phyloP scores from a whole-genome alignment of 2,888 invertebrate genomes.

The Cosmorhoe ocellata region DNA sequence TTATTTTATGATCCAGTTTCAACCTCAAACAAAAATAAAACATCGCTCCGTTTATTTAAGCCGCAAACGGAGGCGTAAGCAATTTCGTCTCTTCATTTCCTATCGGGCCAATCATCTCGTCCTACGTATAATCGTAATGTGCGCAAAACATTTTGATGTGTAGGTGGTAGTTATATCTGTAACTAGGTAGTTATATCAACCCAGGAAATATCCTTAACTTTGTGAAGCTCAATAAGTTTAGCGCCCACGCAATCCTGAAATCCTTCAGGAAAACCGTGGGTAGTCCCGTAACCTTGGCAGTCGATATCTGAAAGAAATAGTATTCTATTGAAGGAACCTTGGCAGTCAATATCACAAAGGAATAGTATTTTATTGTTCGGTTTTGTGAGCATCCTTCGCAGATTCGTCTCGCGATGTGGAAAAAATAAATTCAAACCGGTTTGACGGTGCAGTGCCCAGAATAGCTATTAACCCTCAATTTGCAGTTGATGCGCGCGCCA shows the following conservation, averaged over 20 bases:
- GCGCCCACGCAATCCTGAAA: constrained; percentile 44
- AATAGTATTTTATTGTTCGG: constrained; percentile 41
- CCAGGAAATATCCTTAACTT: constrained; percentile 45
- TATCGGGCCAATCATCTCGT: constrained; percentile 32
- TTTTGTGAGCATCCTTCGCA: constrained; percentile 51
- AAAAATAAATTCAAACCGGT: constrained; percentile 68
- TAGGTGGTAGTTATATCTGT: constrained; percentile 47
- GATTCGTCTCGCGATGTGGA: constrained; percentile 41
- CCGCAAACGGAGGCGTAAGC: constrained; percentile 47
- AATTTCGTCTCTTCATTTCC: constrained; percentile 49
- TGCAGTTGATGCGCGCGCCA: constrained; percentile 53
- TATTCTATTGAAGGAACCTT: constrained; percentile 26
- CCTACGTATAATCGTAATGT: constrained; percentile 45
- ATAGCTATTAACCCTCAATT: constrained; percentile 69
- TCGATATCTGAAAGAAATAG: constrained; percentile 38
- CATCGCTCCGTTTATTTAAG: constrained; percentile 40
- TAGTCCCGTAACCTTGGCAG: constrained; percentile 31
- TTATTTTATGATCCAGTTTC: constrained; percentile 40
- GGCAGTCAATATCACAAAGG: too few relatives aligned
- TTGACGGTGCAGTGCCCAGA: constrained; percentile 58
- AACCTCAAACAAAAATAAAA: constrained; percentile 40
- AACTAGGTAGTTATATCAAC: too few relatives aligned
- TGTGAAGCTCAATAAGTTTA: constrained; percentile 34
- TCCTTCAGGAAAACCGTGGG: constrained; percentile 29
- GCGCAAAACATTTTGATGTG: constrained; percentile 53